Base-by-base conservation (phyloP, 2,797 vertebrate genomes). In the Remorina albescens region DNA sequence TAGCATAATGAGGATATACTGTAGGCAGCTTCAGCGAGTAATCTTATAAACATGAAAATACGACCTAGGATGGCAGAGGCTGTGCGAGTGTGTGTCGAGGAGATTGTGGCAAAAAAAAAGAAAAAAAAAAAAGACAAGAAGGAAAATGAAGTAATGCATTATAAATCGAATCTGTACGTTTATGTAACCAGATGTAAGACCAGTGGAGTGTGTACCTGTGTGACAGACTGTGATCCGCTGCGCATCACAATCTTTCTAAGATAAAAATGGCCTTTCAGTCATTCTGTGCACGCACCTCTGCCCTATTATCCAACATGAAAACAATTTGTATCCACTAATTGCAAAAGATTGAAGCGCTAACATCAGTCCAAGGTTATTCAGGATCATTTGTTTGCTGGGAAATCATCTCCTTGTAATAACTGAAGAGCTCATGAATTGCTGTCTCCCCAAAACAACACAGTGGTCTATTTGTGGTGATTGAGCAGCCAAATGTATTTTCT, bases 1-100 rank as follows among this genome's bases (percentile, higher is more conserved):
- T 71, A 80, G 63, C 78, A 83, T 78, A 70, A 74, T 46, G 63
- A 72, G 59, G 65, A 54, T 46, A 68, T 8, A 26, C 37, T 59
- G 37, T 37, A 58, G 78, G 57, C 44, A 21, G 65, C 67, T 63
- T 71, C 74, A 60, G 18, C 15, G 47, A 67, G 37, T 61, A 49
- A 77, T 66, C 68, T 30, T 23, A 37, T 51, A 46, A 70, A 78
- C 49, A 58, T 3, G 47, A 21, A 30, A 37, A 82, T 11, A 46
- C 39, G 30, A 58, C 44, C 51, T 42, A 51, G 10, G 28, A 57
- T 15, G 54, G n/a, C 25, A 21, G 41, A 6, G 67, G 8, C 30
- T 44, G 41, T 62, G 23, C 37, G 32, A 32, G 50, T 70, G 53
- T 32, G 49, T 42, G 21, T 46, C n/a, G n/a, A n/a, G n/a, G n/a